These are phyloP conservation scores for Balaenoptera acutorostrata DNA, from an alignment of 2,113 vertebrate species.

Conservation along the genomic window DNA sequence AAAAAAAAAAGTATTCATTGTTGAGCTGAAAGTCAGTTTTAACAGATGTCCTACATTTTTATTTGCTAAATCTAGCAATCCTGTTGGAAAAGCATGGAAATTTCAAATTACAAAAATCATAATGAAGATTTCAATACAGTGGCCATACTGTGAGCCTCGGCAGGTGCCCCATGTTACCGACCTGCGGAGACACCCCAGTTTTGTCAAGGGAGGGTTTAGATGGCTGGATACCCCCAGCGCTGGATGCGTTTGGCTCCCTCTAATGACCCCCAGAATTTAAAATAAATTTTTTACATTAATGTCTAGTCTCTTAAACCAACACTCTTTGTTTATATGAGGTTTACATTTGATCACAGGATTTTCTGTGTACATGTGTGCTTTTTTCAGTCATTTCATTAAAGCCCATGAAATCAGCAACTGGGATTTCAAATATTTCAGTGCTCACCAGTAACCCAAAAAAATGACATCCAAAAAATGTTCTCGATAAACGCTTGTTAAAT, in stretches of 20 bases:
- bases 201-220: fast-evolving
- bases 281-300: neutral
- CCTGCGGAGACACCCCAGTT: neutral
- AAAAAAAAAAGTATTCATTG: neutral
- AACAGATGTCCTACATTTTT: neutral
- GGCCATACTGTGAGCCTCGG: neutral
- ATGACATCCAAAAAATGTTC: neutral
- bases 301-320: neutral
- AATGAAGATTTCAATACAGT: neutral
- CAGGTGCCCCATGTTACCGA: no score
- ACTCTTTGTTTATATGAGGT: neutral
- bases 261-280: neutral
- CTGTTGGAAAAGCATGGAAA: neutral
- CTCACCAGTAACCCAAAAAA: neutral
- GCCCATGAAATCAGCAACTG: neutral
- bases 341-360: neutral
- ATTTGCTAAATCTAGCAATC: neutral
- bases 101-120: neutral
- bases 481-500: neutral
- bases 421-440: neutral
- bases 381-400: neutral
- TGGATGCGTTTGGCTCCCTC: neutral
- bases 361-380: neutral
- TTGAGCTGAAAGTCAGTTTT: neutral
- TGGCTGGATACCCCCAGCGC: fast-evolving